Conservation (phyloP, 2,113 vertebrate genomes). For the Cacatua alba region DNA sequence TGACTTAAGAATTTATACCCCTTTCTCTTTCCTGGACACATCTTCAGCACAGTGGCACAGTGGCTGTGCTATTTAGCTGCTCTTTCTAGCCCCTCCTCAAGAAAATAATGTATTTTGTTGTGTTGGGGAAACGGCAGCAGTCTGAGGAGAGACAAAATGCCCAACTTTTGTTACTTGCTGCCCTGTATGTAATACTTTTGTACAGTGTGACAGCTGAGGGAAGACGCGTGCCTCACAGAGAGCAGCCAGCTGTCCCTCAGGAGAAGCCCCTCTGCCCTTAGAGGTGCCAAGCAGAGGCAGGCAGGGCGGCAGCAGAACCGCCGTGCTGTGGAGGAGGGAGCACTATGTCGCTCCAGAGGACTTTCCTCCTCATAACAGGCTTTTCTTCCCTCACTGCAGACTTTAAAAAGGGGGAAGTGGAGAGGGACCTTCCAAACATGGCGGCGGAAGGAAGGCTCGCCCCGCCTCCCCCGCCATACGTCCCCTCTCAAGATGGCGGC, state of each 20-base stretch:
- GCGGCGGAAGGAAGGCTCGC: not conserved
- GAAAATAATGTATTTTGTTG: not conserved
- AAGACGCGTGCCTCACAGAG: fast-evolving
- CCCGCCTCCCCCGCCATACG: not conserved
- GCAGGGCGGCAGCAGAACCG: not conserved
- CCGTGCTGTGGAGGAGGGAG: not conserved
- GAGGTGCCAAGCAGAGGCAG: not conserved
- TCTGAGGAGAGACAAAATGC: not conserved
- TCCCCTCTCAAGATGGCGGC: conserved; percentile 49
- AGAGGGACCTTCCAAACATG: conserved; percentile 71
- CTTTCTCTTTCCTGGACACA: not conserved
- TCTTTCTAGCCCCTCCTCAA: not conserved
- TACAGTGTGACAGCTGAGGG: not conserved
- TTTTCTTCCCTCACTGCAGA: not conserved
- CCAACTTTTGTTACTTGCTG: not conserved
- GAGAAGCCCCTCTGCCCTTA: not conserved
- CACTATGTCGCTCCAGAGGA: fast-evolving
- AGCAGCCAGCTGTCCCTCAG: not conserved
- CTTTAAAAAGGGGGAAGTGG: fast-evolving
- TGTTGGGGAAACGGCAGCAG: not conserved
- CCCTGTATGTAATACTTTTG: not conserved
- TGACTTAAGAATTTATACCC: not conserved
- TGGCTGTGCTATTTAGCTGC: not conserved
- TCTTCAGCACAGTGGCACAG: not conserved
- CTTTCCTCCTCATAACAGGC: not conserved